Conservation (phyloP, 2,888 invertebrate species). For the Pheosia gnoma region DNA sequence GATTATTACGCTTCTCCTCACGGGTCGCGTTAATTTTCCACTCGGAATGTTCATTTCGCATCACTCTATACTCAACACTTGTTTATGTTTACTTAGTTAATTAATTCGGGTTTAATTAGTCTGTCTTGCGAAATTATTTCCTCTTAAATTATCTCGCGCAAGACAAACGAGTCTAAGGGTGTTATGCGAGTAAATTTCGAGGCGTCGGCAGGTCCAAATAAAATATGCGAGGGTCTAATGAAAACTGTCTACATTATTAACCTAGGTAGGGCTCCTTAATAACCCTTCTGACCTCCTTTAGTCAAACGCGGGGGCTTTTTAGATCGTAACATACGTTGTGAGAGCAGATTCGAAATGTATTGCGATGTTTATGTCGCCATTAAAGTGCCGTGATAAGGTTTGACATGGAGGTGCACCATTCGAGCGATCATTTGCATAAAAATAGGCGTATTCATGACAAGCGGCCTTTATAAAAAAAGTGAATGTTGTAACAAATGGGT, state of each 20-base stretch:
- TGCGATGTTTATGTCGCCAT: conserved; percentile 37
- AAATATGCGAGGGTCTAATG: conserved; percentile 63
- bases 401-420: conserved; percentile 28
- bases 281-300: conserved; percentile 39
- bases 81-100: conserved; percentile 65
- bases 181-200: conserved; percentile 57
- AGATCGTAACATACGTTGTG: conserved; percentile 38
- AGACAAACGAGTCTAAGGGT: conserved; percentile 35
- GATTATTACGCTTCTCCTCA: not conserved
- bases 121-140: conserved; percentile 61
- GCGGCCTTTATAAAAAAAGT: conserved; percentile 12
- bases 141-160: conserved; percentile 60
- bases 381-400: conserved; percentile 38
- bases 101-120: conserved; percentile 68
- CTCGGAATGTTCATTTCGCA: conserved; percentile 36
- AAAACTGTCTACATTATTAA: conserved; percentile 59
- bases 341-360: conserved; percentile 35
- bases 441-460: not conserved
- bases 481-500: conserved; percentile 30
- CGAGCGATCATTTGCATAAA: conserved; percentile 26
- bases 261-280: conserved; percentile 38
- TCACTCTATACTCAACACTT: conserved; percentile 46
- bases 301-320: conserved; percentile 32
- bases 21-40: conserved; percentile 5
- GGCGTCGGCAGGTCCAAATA: conserved; percentile 54